phyloP scores from a whole-genome alignment of 2,888 invertebrate species.

The Neuroscelio doddi region DNA sequence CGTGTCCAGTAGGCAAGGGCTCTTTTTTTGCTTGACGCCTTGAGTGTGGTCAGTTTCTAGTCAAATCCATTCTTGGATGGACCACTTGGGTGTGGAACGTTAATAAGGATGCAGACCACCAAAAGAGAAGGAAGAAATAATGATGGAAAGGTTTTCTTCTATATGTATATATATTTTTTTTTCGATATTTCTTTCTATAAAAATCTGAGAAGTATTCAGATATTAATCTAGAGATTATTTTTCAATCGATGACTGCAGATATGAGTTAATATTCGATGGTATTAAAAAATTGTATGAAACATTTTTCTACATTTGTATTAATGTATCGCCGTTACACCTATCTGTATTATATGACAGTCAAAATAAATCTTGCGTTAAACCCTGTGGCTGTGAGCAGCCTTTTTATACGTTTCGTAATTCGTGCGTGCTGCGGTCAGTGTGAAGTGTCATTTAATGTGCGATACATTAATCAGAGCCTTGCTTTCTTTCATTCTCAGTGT shows the following conservation, averaged over 20 bases:
- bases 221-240: no score
- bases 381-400: slow-evolving; percentile 39
- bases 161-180: no score
- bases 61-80: slow-evolving; percentile 26
- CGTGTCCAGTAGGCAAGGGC: slow-evolving; percentile 48
- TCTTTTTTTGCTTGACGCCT: slow-evolving; percentile 45
- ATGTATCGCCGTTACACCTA: slow-evolving; percentile 4
- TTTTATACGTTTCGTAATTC: slow-evolving; percentile 47
- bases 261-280: no score
- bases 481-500: slow-evolving; percentile 15
- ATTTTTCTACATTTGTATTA: not conserved
- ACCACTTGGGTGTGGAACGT: no score
- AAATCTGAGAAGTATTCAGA: no score
- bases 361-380: slow-evolving; percentile 53
- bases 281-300: no score
- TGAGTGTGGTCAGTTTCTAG: slow-evolving; percentile 55
- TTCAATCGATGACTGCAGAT: no score
- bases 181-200: no score
- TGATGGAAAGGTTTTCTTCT: no score
- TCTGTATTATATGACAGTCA: slow-evolving; percentile 39
- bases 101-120: no score
- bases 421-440: slow-evolving; percentile 37
- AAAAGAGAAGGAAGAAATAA: no score
- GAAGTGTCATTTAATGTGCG: slow-evolving; percentile 51
- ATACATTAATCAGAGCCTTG: slow-evolving; percentile 55